These are phyloP conservation scores for Enchytraeus crypticus DNA, from an alignment of 2,888 invertebrate species.

Conservation along the genomic window DNA sequence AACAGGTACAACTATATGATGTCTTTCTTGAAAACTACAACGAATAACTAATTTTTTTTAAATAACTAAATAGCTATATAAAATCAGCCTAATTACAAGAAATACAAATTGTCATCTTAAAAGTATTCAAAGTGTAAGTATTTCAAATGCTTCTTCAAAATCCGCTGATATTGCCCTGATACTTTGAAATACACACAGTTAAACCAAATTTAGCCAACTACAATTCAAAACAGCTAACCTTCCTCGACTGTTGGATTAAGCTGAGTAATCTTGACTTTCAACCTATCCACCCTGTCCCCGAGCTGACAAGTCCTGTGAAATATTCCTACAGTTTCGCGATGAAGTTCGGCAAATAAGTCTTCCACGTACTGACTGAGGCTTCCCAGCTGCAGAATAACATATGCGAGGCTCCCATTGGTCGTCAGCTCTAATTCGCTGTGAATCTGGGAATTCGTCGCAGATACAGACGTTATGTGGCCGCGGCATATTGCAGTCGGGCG, in stretches of 20 bases:
- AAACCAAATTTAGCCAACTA: background rate
- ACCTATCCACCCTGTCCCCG: conserved; percentile 63
- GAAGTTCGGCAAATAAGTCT: conserved; percentile 90
- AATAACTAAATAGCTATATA: no score
- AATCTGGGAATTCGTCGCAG: no score
- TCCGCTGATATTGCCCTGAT: no score
- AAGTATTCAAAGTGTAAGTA: no score
- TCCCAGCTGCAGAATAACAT: conserved; percentile 73
- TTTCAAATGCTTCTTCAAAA: no score
- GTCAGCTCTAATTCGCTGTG: conserved; percentile 88
- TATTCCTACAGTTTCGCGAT: conserved; percentile 77
- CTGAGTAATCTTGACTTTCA: conserved; percentile 88
- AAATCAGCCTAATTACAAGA: no score
- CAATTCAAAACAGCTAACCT: conserved; percentile 54
- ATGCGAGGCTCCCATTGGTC: conserved; percentile 92
- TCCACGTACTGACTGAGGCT: conserved; percentile 89
- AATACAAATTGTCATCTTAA: no score
- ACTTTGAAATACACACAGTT: background rate
- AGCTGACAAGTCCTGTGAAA: conserved; percentile 80
- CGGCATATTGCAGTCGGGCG: conserved; percentile 91
- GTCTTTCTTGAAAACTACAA: no score
- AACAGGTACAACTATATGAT: no score
- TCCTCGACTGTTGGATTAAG: conserved; percentile 92
- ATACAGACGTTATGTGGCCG: conserved; percentile 69
- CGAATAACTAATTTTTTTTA: no score